phyloP scores from a whole-genome alignment of 2,888 invertebrate genomes.

The Ganaspis brasiliensis region DNA sequence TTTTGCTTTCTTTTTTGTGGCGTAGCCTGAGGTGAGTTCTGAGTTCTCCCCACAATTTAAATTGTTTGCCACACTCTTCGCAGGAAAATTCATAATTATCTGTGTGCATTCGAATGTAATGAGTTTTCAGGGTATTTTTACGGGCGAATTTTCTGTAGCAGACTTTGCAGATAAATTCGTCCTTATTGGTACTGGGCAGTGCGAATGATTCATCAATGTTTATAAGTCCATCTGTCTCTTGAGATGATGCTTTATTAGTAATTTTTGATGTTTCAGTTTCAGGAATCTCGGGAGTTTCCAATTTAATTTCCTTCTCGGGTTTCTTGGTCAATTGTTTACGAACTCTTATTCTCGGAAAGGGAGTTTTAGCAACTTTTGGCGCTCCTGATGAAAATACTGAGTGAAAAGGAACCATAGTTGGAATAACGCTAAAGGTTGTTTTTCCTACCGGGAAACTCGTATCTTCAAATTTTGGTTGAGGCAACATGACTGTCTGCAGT shows the following conservation, averaged over 20 bases:
- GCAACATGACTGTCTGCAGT: neutral
- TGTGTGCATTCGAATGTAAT: constrained; percentile 68
- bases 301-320: no score
- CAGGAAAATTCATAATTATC: constrained; percentile 70
- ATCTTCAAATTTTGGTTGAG: neutral
- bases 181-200: neutral
- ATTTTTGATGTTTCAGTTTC: no score
- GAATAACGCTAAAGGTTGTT: neutral
- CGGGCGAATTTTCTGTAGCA: constrained; percentile 67
- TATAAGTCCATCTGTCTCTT: no score
- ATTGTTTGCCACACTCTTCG: constrained; percentile 69
- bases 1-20: neutral
- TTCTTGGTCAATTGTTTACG: neutral
- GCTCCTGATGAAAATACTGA: neutral
- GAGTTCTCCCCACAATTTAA: constrained; percentile 70
- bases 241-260: no score
- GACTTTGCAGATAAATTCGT: constrained; percentile 61
- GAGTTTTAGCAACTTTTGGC: neutral
- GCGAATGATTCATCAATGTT: neutral
- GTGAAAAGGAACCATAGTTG: neutral
- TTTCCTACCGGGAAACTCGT: neutral
- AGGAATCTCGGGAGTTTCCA: no score
- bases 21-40: constrained; percentile 69
- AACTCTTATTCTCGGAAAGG: neutral
- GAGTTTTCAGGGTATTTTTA: constrained; percentile 68